Base-by-base conservation (phyloP, 2,888 invertebrate genomes). In the Drosophila atroscutellata region DNA sequence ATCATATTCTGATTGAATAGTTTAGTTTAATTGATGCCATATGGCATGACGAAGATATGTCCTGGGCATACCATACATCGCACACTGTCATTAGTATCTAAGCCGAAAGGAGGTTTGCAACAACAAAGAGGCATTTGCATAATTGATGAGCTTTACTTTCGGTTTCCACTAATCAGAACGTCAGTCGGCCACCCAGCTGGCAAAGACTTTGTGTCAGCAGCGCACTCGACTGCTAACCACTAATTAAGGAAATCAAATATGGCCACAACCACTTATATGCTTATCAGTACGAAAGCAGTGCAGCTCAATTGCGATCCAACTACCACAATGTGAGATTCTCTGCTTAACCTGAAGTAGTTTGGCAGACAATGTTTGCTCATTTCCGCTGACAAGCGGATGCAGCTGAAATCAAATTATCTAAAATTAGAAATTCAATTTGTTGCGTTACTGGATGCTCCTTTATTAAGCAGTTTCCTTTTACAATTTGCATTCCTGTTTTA, bases 361-460 rank as follows among this genome's bases (percentile, higher is more conserved):
- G 55, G 20, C 28, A 15, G 11, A 15, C 8, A 32, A 61, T 51
- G 52, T 62, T 47, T 70, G 52, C 63, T 47, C 62, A 54, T 64
- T 78, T 81, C 73, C 63, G 50, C 20, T 60, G 64, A 24, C 34
- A 7, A 56, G 13, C 68, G 77, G 68, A 72, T 61, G 73, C 56
- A 52, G 51, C 47, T 57, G 32, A 67, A 83, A 81, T 73, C 55
- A 63, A 78, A 78, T 81, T 59, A 78, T 52, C 60, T 59, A 56
- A 68, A 68, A 64, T 71, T 65, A 52, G 6, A 57, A 11, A 63
- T 69, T 75, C 42, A 26, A 72, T 75, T 85, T 67, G 39, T 45
- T 52, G 34, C 47, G 47, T 58, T 69, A 39, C 54, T 58, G 18
- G 26, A n/a, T 57, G 28, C 36, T 8, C 7, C 18, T 47, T 42